These are phyloP conservation scores for Drosophila mercatorum DNA, from an alignment of 2,888 invertebrate genomes.

Conservation along the genomic window DNA sequence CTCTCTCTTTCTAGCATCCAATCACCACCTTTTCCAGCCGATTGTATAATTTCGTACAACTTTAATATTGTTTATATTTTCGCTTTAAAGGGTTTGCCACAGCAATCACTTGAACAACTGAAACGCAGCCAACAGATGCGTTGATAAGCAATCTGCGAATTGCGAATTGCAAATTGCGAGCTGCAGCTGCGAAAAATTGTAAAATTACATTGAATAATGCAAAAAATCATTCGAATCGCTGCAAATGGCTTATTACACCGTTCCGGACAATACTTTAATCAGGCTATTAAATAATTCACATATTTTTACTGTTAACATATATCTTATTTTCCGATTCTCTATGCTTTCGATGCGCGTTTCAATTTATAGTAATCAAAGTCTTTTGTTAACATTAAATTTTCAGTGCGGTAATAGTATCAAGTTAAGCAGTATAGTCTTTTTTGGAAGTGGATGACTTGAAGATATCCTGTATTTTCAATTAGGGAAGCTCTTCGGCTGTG, in stretches of 20 bases:
- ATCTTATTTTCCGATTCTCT: background rate
- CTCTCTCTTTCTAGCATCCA: background rate
- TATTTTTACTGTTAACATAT: background rate
- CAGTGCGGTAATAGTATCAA: background rate
- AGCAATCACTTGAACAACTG: constrained; percentile 24
- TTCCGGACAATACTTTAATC: background rate
- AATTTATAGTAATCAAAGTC: background rate
- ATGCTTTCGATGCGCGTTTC: background rate
- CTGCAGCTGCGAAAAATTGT: constrained; percentile 25
- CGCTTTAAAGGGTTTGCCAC: constrained; percentile 22
- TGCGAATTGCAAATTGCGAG: constrained; percentile 33
- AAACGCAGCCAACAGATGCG: constrained; percentile 28
- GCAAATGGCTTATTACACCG: constrained; percentile 1
- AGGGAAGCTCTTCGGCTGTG: too few species aligned
- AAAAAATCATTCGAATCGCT: constrained; percentile 3
- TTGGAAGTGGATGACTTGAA: background rate
- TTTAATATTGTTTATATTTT: constrained; percentile 30
- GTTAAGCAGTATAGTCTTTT: background rate
- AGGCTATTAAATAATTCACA: constrained; percentile 1
- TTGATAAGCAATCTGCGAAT: constrained; percentile 35
- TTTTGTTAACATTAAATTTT: background rate
- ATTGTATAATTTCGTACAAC: background rate
- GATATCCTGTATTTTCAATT: background rate
- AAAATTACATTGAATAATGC: constrained; percentile 30
- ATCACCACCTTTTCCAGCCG: background rate